Evolutionary conservation across 2,888 invertebrate genomes (phyloP).

Genomic region (Drosophila ezoana): DNA sequence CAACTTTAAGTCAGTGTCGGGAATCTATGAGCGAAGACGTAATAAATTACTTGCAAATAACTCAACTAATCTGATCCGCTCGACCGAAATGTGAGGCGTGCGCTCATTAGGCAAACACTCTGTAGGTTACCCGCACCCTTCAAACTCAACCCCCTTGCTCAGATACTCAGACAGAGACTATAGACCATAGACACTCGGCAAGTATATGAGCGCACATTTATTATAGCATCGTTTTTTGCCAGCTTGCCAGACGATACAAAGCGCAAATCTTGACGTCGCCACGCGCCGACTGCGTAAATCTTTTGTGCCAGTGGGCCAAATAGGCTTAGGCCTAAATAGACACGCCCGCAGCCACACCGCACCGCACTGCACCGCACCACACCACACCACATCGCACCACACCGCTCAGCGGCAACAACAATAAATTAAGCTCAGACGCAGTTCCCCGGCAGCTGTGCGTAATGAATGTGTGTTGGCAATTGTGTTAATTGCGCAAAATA

Average conservation of each 20-base stretch:
- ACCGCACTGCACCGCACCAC: background rate
- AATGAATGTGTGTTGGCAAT: constrained; percentile 78
- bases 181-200: constrained; percentile 19
- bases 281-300: constrained; percentile 75
- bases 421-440: constrained; percentile 78
- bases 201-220: constrained; percentile 72
- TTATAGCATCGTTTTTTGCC: constrained; percentile 70
- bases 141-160: background rate
- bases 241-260: constrained; percentile 21
- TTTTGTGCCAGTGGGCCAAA: constrained; percentile 45
- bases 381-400: constrained; percentile 2
- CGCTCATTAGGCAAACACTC: constrained; percentile 66
- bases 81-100: constrained; percentile 69
- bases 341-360: background rate
- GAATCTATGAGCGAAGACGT: constrained; percentile 65
- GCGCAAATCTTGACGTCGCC: constrained; percentile 66
- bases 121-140: constrained; percentile 9
- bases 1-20: constrained; percentile 42
- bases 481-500: constrained; percentile 80
- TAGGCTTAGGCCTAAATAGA: constrained; percentile 54
- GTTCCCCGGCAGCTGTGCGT: constrained; percentile 65
- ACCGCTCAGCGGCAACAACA: constrained; percentile 44
- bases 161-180: background rate
- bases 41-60: constrained; percentile 82
- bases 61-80: constrained; percentile 74